These are phyloP conservation scores for Perca fluviatilis DNA, from an alignment of 2,113 vertebrate species.

Conservation along the genomic window DNA sequence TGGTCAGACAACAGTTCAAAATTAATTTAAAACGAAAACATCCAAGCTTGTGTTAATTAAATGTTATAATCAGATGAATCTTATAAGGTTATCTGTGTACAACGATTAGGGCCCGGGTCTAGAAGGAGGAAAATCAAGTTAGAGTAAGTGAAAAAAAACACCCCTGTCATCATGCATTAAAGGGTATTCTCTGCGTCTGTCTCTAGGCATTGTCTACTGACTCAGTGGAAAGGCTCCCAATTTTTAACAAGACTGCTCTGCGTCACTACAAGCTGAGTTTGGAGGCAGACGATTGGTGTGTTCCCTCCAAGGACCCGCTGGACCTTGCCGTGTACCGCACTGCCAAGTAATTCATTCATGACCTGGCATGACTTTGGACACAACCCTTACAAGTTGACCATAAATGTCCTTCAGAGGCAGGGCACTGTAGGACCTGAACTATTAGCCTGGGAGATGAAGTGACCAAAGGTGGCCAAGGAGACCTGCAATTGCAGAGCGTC, in stretches of 20 bases:
- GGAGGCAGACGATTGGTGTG: constrained; percentile 91
- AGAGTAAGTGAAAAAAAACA: background rate
- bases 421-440: constrained; percentile 32
- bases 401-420: background rate
- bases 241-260: constrained; percentile 92
- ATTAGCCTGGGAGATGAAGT: background rate
- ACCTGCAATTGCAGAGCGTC: background rate
- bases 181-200: background rate
- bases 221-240: constrained; percentile 90
- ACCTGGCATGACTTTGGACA: background rate
- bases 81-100: background rate
- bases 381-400: constrained; percentile 3
- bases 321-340: constrained; percentile 85
- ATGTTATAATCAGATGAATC: background rate
- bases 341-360: constrained; percentile 67
- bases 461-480: background rate
- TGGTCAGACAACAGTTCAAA: background rate
- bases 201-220: constrained; percentile 90
- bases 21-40: background rate
- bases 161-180: background rate
- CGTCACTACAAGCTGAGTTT: constrained; percentile 90
- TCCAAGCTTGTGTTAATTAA: background rate
- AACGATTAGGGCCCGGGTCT: no score
- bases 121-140: no score
- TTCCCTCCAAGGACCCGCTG: constrained; percentile 90